A percentile compares a stretch with the other conserved stretches of the same genome.
Conservation (phyloP, 2,113 vertebrate genomes). For the Indicator maculatus region DNA sequence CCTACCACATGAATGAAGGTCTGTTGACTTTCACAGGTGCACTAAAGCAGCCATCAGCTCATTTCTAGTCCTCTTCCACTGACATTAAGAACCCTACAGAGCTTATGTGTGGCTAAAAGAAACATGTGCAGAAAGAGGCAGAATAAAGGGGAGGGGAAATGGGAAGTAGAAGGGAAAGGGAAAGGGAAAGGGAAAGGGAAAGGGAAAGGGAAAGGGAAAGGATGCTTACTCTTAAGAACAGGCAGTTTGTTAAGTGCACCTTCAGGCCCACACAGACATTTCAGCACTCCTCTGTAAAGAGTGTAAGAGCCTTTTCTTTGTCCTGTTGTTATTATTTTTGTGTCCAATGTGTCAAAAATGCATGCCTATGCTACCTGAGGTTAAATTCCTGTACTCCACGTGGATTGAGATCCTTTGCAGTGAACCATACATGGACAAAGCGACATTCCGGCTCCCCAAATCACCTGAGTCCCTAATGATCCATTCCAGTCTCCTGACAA, state of each 20-base stretch:
- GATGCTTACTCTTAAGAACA: slow-evolving; percentile 50
- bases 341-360: slow-evolving; percentile 11
- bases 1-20: not conserved
- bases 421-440: slow-evolving; percentile 62
- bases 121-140: not conserved
- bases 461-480: not conserved
- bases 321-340: not conserved
- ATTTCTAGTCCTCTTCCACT: slow-evolving; percentile 10
- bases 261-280: slow-evolving; percentile 80
- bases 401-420: slow-evolving; percentile 24
- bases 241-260: slow-evolving; percentile 76
- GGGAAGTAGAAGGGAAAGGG: not conserved
- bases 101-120: not conserved
- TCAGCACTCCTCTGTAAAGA: slow-evolving; percentile 61
- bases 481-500: not conserved
- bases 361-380: slow-evolving; percentile 73
- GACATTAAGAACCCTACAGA: not conserved
- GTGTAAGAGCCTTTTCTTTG: slow-evolving; percentile 13
- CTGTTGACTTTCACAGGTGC: not conserved
- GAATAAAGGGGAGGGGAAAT: not conserved
- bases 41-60: not conserved
- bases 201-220: not conserved
- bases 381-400: slow-evolving; percentile 43
- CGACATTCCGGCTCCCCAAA: slow-evolving; percentile 40
- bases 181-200: not conserved